phyloP scores from a whole-genome alignment of 1,140 invertebrate genomes.

The Apis laboriosa region DNA sequence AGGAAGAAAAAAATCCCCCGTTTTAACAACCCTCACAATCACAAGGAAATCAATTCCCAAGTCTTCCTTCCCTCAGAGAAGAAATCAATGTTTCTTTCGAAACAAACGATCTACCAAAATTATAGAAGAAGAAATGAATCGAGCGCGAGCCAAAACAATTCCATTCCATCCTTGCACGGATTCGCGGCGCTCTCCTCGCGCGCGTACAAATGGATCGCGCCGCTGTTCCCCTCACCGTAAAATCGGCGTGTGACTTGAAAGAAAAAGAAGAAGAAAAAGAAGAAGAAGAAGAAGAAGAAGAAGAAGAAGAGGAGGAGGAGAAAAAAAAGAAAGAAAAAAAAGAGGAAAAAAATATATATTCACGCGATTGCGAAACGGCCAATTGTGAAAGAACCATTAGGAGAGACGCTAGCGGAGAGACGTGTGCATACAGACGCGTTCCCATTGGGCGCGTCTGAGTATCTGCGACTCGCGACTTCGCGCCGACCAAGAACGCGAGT shows the following conservation, averaged over 20 bases:
- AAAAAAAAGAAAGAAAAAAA: neutral
- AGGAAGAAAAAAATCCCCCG: too few species aligned
- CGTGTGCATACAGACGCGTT: conserved; percentile 69
- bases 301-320: conserved; percentile 8
- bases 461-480: conserved; percentile 76
- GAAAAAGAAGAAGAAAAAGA: too few species aligned
- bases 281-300: neutral
- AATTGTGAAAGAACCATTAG: conserved; percentile 73
- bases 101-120: too few species aligned
- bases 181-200: too few species aligned
- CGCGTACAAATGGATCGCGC: conserved; percentile 20
- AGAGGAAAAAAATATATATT: conserved; percentile 2
- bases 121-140: too few species aligned
- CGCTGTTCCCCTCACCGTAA: neutral
- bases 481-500: conserved; percentile 66
- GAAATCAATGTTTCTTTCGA: too few species aligned
- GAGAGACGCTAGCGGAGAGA: conserved; percentile 60
- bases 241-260: neutral
- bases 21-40: too few species aligned
- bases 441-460: conserved; percentile 74
- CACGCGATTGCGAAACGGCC: conserved; percentile 34
- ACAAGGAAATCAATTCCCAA: too few species aligned
- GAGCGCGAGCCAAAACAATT: neutral
- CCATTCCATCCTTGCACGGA: too few species aligned
- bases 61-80: too few species aligned